Evolutionary conservation across 2,888 invertebrate genomes (phyloP).

Genomic region (Microchrysa polita): DNA sequence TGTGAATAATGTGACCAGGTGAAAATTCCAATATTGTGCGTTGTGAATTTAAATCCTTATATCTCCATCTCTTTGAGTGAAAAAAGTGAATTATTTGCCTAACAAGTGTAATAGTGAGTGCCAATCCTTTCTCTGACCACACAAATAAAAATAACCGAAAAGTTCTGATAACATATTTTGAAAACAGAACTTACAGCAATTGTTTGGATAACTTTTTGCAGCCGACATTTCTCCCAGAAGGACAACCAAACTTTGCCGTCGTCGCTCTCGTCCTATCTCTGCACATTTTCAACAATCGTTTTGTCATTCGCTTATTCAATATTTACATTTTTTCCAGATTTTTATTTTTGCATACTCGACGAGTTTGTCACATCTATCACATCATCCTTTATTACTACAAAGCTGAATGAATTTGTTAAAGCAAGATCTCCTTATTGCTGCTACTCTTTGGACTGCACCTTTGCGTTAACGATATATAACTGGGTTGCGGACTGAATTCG

Average conservation of each 20-base stretch:
- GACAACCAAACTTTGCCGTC: neutral
- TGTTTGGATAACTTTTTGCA: conserved; percentile 30
- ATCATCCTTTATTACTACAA: neutral
- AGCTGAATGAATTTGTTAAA: neutral
- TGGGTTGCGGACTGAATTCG: conserved; percentile 36
- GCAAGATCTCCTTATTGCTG: conserved; percentile 6
- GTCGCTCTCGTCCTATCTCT: neutral
- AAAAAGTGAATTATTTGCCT: neutral
- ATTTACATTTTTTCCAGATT: conserved; percentile 7
- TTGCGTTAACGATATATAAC: conserved; percentile 32
- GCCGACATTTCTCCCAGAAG: neutral
- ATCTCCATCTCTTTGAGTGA: neutral
- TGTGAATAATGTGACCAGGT: neutral
- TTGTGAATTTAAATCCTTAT: neutral
- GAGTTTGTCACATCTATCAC: neutral
- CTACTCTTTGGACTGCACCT: neutral
- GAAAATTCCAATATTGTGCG: neutral
- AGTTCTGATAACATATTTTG: conserved; percentile 16
- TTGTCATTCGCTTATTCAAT: neutral
- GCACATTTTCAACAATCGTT: neutral
- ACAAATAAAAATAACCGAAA: neutral
- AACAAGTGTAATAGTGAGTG: too few relatives aligned
- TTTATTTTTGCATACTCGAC: neutral
- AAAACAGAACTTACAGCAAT: neutral
- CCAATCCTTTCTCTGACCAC: neutral